Conservation (phyloP, 2,888 invertebrate species). For the Arrhopalites spinosus region DNA sequence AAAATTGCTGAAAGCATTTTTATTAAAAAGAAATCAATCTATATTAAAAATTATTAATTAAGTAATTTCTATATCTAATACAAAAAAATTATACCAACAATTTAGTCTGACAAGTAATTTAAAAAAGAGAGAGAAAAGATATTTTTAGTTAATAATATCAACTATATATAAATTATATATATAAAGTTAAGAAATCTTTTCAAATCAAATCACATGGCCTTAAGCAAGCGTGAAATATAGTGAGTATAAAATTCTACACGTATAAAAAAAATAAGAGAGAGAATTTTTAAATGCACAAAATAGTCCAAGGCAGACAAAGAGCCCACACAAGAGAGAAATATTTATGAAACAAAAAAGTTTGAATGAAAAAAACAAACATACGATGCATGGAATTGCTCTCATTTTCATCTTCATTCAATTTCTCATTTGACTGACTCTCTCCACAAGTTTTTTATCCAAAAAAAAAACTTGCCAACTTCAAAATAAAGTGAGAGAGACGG, state of each 20-base stretch:
- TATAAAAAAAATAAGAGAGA: background rate
- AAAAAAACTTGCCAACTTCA: background rate
- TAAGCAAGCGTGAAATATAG: constrained; percentile 31
- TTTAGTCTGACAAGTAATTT: constrained; percentile 4
- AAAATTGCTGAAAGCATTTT: too few species aligned
- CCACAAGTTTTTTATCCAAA: background rate
- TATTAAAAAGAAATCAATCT: too few species aligned
- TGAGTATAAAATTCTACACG: background rate
- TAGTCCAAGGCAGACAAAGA: constrained; percentile 7
- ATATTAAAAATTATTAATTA: too few species aligned
- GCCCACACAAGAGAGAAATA: background rate
- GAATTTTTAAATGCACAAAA: background rate
- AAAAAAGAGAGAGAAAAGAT: background rate
- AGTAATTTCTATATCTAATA: too few species aligned
- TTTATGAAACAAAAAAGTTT: background rate
- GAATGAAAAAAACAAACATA: background rate
- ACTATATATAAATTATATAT: background rate
- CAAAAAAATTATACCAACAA: background rate
- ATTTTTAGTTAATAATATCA: constrained; percentile 4
- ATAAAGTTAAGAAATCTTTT: background rate
- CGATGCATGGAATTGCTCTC: constrained; percentile 4
- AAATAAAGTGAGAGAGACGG: too few species aligned
- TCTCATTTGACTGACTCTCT: constrained; percentile 30
- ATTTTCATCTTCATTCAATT: constrained; percentile 22
- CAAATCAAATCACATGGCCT: constrained; percentile 33